A percentile compares a stretch with the other conserved stretches of the same genome.
Evolutionary conservation across 2,797 vertebrate species (phyloP).

Genomic region (Potorous gilbertii): DNA sequence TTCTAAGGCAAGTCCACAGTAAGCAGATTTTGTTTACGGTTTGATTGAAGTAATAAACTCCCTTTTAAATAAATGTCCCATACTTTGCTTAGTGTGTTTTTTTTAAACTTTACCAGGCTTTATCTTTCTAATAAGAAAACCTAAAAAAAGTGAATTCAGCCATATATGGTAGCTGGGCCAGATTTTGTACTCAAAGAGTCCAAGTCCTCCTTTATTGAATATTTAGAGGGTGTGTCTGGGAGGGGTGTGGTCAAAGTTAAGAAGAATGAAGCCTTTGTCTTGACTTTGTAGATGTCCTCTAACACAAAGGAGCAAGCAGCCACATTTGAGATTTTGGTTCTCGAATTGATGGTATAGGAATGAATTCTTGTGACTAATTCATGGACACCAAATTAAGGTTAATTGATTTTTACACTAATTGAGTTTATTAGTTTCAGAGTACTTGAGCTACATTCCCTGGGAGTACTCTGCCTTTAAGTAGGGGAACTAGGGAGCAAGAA

Average conservation of each 20-base stretch:
- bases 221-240: neutral
- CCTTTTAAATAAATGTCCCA: neutral
- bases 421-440: neutral
- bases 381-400: neutral
- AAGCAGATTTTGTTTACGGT: neutral
- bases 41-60: neutral
- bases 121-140: neutral
- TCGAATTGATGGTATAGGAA: neutral
- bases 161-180: neutral
- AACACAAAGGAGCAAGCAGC: neutral
- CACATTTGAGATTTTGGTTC: neutral
- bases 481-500: neutral
- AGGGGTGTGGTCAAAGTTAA: neutral
- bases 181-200: neutral
- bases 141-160: neutral
- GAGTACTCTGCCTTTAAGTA: neutral
- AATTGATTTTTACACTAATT: neutral
- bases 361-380: neutral
- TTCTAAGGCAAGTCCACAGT: neutral
- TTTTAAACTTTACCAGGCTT: neutral
- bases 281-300: neutral
- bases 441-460: neutral
- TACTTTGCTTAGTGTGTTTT: neutral
- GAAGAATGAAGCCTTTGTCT: neutral
- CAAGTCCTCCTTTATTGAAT: neutral